These are phyloP conservation scores for Platycheirus rosarum DNA, from an alignment of 2,888 invertebrate genomes.

Conservation along the genomic window DNA sequence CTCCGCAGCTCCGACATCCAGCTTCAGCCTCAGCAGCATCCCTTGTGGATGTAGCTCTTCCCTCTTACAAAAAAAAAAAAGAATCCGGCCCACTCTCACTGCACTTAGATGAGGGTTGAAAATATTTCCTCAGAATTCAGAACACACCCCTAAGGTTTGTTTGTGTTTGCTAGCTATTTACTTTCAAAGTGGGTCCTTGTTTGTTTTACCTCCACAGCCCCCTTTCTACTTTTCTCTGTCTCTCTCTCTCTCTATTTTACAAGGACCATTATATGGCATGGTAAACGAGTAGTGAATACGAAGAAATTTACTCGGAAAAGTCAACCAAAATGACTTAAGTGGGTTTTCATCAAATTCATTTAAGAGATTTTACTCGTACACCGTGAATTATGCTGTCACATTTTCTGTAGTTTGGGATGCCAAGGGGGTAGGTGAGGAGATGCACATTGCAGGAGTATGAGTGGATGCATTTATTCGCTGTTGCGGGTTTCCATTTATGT, in stretches of 20 bases:
- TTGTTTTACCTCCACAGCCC: conserved; percentile 1
- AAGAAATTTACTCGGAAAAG: conserved; percentile 68
- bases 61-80: too few relatives aligned
- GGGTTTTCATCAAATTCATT: conserved; percentile 71
- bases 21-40: conserved; percentile 21
- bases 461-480: conserved; percentile 17
- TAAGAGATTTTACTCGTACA: conserved; percentile 67
- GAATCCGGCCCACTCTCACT: conserved; percentile 18
- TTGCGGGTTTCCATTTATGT: neutral
- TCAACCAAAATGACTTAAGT: conserved; percentile 72
- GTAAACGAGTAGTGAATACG: conserved; percentile 7
- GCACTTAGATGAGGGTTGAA: conserved; percentile 10
- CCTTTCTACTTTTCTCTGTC: neutral
- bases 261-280: too few relatives aligned
- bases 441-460: too few relatives aligned
- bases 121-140: conserved; percentile 40
- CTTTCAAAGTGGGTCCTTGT: conserved; percentile 8
- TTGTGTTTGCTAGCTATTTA: conserved; percentile 9
- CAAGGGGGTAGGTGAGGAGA: too few relatives aligned
- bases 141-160: conserved; percentile 65
- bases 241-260: too few relatives aligned
- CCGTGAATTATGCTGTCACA: conserved; percentile 58
- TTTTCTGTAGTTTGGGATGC: neutral
- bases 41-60: conserved; percentile 30
- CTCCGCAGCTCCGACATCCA: conserved; percentile 15